These are phyloP conservation scores for Diabrotica balteata DNA, from an alignment of 2,888 invertebrate genomes.

Conservation along the genomic window DNA sequence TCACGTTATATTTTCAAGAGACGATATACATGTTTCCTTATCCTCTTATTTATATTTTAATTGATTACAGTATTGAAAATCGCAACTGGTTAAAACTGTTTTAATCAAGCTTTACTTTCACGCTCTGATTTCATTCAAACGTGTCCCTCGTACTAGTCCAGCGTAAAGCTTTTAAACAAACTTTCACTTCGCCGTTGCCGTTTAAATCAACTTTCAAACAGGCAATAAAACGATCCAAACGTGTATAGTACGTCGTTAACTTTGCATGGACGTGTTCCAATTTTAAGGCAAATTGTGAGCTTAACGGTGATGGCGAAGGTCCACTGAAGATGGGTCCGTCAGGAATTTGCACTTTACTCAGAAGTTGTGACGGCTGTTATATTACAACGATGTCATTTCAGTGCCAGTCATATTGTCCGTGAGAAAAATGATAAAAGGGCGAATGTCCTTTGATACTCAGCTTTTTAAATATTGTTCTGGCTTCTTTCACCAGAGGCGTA, in stretches of 20 bases:
- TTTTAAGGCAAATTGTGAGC: constrained; percentile 47
- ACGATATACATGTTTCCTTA: too few relatives aligned
- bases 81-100: too few relatives aligned
- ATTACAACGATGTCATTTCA: constrained; percentile 42
- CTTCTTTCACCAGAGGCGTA: background rate
- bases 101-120: too few relatives aligned
- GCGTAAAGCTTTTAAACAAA: too few relatives aligned
- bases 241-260: constrained; percentile 40
- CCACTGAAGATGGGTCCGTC: constrained; percentile 41
- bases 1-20: too few relatives aligned
- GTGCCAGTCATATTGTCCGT: constrained; percentile 49
- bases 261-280: constrained; percentile 49
- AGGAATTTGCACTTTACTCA: constrained; percentile 41
- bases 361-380: constrained; percentile 43
- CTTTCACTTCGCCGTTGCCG: background rate
- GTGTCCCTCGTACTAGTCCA: too few relatives aligned
- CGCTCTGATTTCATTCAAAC: too few relatives aligned
- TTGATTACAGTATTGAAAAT: too few relatives aligned
- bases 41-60: too few relatives aligned
- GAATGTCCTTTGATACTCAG: constrained; percentile 8
- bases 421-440: constrained; percentile 50
- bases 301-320: constrained; percentile 43
- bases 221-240: constrained; percentile 21
- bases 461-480: background rate
- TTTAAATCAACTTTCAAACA: constrained; percentile 23